These are phyloP conservation scores for Pseudopodoces humilis DNA, from an alignment of 2,113 vertebrate genomes.

Conservation along the genomic window DNA sequence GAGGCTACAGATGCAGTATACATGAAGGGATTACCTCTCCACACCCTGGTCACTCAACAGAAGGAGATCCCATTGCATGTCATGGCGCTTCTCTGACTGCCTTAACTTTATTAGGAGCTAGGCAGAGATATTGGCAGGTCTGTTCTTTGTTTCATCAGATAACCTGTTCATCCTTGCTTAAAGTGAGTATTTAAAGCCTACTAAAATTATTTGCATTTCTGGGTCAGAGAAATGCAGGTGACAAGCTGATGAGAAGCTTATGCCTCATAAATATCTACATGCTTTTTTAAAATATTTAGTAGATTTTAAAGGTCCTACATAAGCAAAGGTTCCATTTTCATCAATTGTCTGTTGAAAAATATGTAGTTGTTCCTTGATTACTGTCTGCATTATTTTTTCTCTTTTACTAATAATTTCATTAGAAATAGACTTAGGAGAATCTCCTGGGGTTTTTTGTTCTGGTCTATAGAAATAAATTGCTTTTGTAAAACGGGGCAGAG, in stretches of 20 bases:
- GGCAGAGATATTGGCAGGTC: neutral
- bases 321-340: neutral
- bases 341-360: neutral
- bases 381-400: neutral
- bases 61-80: neutral
- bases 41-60: neutral
- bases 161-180: neutral
- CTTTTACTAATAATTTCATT: neutral
- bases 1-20: neutral
- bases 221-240: neutral
- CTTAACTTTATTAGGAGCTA: neutral
- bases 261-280: neutral
- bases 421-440: neutral
- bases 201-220: neutral
- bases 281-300: neutral
- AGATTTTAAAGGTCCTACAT: neutral
- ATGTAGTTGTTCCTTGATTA: neutral
- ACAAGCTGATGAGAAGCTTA: neutral
- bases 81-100: neutral
- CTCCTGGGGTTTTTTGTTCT: neutral
- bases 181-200: neutral
- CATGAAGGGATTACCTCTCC: accelerated
- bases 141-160: neutral
- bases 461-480: neutral
- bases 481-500: neutral